These are phyloP conservation scores for Poeciliopsis retropinna DNA, from an alignment of 2,113 vertebrate genomes.

Conservation along the genomic window DNA sequence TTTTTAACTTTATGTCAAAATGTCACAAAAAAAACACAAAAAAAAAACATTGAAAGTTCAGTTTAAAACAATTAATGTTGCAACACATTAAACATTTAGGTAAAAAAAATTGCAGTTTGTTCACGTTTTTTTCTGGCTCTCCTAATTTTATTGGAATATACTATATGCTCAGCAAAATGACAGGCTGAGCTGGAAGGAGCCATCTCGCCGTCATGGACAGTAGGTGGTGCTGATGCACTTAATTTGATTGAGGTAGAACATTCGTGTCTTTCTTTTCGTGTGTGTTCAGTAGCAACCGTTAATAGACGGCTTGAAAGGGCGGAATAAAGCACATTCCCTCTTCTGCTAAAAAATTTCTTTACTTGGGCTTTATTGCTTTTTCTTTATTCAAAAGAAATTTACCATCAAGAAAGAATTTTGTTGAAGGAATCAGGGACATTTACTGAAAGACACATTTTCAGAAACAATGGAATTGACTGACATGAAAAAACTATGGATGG, in stretches of 20 bases:
- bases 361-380: not conserved
- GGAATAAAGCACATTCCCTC: not conserved
- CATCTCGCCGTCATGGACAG: constrained; percentile 4
- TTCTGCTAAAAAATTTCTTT: not conserved
- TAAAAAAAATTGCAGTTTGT: too few relatives aligned
- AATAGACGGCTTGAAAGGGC: constrained; percentile 1
- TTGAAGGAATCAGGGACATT: not conserved
- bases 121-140: too few relatives aligned
- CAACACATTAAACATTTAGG: too few relatives aligned
- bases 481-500: constrained; percentile 29
- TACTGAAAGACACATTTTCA: not conserved
- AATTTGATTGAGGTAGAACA: not conserved
- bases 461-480: constrained; percentile 53
- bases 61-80: too few relatives aligned
- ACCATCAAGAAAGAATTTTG: rapidly evolving
- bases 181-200: not conserved
- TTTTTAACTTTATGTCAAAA: too few relatives aligned
- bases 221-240: constrained; percentile 62
- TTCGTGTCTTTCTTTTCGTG: not conserved
- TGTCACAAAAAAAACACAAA: too few relatives aligned
- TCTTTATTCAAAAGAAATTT: not conserved
- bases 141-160: too few relatives aligned
- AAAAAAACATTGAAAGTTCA: too few relatives aligned
- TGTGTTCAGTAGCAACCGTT: constrained; percentile 15
- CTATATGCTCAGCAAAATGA: not conserved